Conservation (phyloP, 2,113 vertebrate genomes). For the Hippocampus mohnikei region DNA sequence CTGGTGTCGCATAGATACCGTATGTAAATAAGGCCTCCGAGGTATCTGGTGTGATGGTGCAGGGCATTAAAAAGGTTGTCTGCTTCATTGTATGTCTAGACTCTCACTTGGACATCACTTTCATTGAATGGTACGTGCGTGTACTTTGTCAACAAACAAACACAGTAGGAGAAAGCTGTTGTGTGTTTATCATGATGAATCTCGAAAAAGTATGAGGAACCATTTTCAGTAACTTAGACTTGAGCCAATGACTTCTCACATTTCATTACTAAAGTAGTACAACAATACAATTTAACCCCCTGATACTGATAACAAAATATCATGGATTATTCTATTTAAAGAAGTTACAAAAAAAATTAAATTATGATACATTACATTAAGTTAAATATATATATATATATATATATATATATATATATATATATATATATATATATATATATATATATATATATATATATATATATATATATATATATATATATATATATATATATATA, state of each 20-base stretch:
- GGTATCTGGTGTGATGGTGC: slow-evolving; percentile 40
- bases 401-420: too few species aligned
- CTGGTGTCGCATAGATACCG: slow-evolving; percentile 52
- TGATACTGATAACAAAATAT: too few species aligned
- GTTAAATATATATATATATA: too few species aligned
- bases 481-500: too few species aligned
- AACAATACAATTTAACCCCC: not conserved
- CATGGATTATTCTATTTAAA: too few species aligned
- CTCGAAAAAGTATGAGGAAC: not conserved
- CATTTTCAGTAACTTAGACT: not conserved
- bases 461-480: too few species aligned
- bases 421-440: too few species aligned
- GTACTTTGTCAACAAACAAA: not conserved
- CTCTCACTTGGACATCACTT: slow-evolving; percentile 35
- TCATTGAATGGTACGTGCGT: not conserved
- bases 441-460: too few species aligned
- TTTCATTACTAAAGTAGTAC: not conserved
- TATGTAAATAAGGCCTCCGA: slow-evolving; percentile 61
- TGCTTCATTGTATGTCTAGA: slow-evolving; percentile 7
- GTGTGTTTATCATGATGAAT: not conserved
- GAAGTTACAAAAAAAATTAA: too few species aligned
- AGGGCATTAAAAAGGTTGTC: slow-evolving; percentile 17
- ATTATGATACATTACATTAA: not conserved
- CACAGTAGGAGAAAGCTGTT: not conserved
- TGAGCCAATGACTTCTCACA: not conserved